Base-by-base conservation (phyloP, 2,113 vertebrate species). In the Phylloscopus trochiloides region DNA sequence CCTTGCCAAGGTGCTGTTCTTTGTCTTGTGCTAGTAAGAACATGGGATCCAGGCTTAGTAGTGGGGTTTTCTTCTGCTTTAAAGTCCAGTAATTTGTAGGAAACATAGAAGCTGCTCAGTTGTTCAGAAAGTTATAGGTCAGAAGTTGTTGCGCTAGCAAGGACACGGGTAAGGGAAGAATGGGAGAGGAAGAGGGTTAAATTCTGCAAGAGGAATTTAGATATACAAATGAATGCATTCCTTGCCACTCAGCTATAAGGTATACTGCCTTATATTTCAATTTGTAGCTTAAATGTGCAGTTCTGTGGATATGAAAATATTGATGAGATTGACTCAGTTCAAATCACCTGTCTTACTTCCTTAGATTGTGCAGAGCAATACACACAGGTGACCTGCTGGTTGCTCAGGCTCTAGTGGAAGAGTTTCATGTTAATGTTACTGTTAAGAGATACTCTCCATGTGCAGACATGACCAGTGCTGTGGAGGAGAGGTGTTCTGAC, bases 11-110 rank as follows among this genome's bases (percentile, higher is more conserved):
- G 21, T 74, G 34, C 19, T 54, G 12, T 31, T 75, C 28, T 76
- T 79, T 0, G 0, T 70, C 63, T 57, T 47, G 8, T 8, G 28
- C 38, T 8, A 0, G 34, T 34, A 14, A 0, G 3, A 50, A 21
- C 7, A 5, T 25, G 28, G 5, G 24, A 24, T 78, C 3, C 1
- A 4, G 91, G n/a, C 20, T 57, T 76, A 12, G 11, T 52, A n/a
- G 13, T 50, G 19, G 3, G 1, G 1, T 2, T 12, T 48, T 59
- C 66, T 88, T 22, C 34, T 12, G 2, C 34, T 67, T 73, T 7
- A 9, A 38, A 62, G 28, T 73, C 36, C 12, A 36, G 24, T 86
- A 24, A 16, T 84, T 89, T 62, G 26, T 59, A 19, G 20, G 38
- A 66, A 66, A 25, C 3, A 4, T 0, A 31, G 22, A 45, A 83